Conservation (phyloP, 2,113 vertebrate species). For the Neodon shergylaensis region DNA sequence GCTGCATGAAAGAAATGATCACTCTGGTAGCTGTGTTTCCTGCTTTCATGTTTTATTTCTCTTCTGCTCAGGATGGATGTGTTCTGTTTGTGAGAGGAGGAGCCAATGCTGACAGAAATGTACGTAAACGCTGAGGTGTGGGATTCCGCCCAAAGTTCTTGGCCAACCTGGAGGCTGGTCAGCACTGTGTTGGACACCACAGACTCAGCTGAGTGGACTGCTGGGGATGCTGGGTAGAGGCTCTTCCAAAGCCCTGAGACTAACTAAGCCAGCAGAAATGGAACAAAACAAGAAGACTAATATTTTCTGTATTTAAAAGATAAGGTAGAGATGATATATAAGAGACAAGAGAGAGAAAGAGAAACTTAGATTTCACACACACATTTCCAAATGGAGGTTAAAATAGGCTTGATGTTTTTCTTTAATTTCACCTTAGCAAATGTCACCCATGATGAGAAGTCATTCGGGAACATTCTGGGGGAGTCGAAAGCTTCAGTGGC, state of each 20-base stretch:
- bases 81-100: constrained; percentile 62
- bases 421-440: constrained; percentile 69
- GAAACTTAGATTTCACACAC: not conserved
- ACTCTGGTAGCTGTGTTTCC: not conserved
- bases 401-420: constrained; percentile 62
- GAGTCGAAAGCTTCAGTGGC: not conserved
- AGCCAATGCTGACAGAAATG: constrained; percentile 21
- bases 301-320: constrained; percentile 69
- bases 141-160: constrained; percentile 47
- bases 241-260: constrained; percentile 25
- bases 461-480: constrained; percentile 46
- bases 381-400: constrained; percentile 28
- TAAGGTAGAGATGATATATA: not conserved
- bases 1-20: constrained; percentile 47
- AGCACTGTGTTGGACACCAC: not conserved
- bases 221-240: not conserved
- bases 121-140: constrained; percentile 35
- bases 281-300: not conserved
- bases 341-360: not conserved
- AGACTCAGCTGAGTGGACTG: not conserved
- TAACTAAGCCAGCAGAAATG: not conserved
- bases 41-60: constrained; percentile 64
- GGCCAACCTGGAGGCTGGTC: constrained; percentile 2
- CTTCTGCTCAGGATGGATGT: constrained; percentile 46
- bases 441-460: not conserved